phyloP scores from a whole-genome alignment of 2,113 vertebrate species.

The Penelope pileata region DNA sequence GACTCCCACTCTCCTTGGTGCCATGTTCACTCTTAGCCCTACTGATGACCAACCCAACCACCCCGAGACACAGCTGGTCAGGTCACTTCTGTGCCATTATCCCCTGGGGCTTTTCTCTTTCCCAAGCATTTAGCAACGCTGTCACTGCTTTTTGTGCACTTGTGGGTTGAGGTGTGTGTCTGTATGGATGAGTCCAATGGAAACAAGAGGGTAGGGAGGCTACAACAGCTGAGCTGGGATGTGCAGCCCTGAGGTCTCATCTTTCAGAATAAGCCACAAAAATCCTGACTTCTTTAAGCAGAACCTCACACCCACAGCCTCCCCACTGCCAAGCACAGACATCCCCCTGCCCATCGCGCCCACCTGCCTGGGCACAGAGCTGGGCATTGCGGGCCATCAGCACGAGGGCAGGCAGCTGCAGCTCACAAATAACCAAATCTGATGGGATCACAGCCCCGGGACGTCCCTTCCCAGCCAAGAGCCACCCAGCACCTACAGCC shows the following conservation, averaged over 20 bases:
- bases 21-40: background rate
- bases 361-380: rapidly evolving
- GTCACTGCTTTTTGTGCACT: background rate
- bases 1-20: background rate
- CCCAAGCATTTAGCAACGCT: background rate
- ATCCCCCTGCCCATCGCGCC: rapidly evolving
- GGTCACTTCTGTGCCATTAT: background rate
- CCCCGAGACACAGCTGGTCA: rapidly evolving
- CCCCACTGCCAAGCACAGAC: background rate
- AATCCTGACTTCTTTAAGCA: background rate
- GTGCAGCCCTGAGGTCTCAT: background rate
- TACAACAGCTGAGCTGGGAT: background rate
- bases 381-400: background rate
- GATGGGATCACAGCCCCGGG: rapidly evolving
- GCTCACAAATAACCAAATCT: background rate
- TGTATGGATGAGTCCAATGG: background rate
- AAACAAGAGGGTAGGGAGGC: background rate
- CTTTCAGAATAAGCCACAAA: background rate
- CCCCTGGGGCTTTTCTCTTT: background rate
- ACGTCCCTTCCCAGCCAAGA: background rate
- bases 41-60: background rate
- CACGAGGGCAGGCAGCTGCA: background rate
- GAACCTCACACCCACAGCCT: background rate
- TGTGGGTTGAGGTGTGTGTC: background rate
- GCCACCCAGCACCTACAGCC: background rate